phyloP scores from a whole-genome alignment of 37 sponge, comb jelly and placozoan species.

The Haliclona indistincta region DNA sequence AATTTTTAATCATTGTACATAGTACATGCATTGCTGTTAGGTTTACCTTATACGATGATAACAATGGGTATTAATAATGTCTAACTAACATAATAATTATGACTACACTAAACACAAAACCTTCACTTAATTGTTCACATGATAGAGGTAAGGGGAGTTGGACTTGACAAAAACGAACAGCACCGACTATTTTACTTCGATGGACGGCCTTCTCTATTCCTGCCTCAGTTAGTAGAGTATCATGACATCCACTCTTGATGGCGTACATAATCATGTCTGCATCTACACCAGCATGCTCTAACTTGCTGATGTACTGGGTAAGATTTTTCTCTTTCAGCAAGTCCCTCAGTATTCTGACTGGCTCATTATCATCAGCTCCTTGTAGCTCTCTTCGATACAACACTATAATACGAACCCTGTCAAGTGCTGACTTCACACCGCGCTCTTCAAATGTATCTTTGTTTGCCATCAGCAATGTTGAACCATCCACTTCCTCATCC shows the following conservation, averaged over 20 bases:
- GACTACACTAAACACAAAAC: too few relatives aligned
- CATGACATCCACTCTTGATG: not conserved
- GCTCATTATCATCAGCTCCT: not conserved
- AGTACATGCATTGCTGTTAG: too few relatives aligned
- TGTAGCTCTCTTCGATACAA: not conserved
- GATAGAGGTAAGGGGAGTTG: too few relatives aligned
- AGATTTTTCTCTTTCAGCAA: too few relatives aligned
- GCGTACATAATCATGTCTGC: not conserved
- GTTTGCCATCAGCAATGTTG: not conserved
- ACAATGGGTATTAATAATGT: too few relatives aligned
- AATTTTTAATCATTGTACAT: too few relatives aligned
- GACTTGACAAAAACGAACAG: too few relatives aligned
- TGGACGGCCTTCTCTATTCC: constrained; percentile 43
- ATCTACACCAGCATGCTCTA: constrained; percentile 6
- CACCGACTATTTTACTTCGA: constrained; percentile 18
- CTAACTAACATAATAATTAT: too few relatives aligned
- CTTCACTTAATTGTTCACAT: too few relatives aligned
- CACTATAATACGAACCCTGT: constrained; percentile 1
- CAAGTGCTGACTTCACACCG: not conserved
- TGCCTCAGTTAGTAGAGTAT: constrained; percentile 42
- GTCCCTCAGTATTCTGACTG: too few relatives aligned
- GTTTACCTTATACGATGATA: too few relatives aligned
- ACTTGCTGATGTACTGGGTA: not conserved
- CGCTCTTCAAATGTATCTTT: not conserved
- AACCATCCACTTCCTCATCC: constrained; percentile 25